Base-by-base conservation (phyloP, 2,888 invertebrate species). In the Merodon equestris region DNA sequence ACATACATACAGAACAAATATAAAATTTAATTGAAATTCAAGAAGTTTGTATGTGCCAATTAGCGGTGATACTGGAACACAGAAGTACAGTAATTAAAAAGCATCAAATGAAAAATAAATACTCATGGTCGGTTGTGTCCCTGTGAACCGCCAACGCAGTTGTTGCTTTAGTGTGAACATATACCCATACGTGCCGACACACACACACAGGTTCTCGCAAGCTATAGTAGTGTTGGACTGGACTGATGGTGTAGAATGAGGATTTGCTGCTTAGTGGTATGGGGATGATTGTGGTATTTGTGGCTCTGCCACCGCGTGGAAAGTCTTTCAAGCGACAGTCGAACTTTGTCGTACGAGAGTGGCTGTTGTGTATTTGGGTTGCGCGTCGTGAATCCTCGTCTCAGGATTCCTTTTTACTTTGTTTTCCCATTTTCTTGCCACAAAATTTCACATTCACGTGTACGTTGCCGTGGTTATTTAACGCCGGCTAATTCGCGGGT, bases 41-140 rank as follows among this genome's bases (percentile, higher is more conserved):
- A 82, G 82, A 82, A 82, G 82, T 82, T 81, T 77, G 77, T 82
- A 79, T 82, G 82, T 82, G 82, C 82, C 82, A 82, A 82, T 82
- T 82, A 82, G 82, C 82, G 82, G 79, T 75, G 82, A 82, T 82
- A 82, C 82, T 76, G 79, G 74, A 82, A 71, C 73, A 74, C 79
- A 79, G 79, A 79, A 79, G 79, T 79, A 73, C 76, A 82, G 82
- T 82, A 82, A 82, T 82, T 82, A 82, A 82, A 75, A 82, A 82
- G 73, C 82, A 81, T 82, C 67, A 72, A 76, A 75, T 74, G 74
- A 66, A 81, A 75, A 75, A 75, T 81, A 75, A 75, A 81, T 75
- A 75, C 70, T 81, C 75, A 75, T 57, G 64, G 79, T 75, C 72
- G 79, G 57, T 58, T 42, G 7, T 27, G 63, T 57, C 18, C 50